phyloP scores from a whole-genome alignment of 2,888 invertebrate species.

The Neoascia interrupta region DNA sequence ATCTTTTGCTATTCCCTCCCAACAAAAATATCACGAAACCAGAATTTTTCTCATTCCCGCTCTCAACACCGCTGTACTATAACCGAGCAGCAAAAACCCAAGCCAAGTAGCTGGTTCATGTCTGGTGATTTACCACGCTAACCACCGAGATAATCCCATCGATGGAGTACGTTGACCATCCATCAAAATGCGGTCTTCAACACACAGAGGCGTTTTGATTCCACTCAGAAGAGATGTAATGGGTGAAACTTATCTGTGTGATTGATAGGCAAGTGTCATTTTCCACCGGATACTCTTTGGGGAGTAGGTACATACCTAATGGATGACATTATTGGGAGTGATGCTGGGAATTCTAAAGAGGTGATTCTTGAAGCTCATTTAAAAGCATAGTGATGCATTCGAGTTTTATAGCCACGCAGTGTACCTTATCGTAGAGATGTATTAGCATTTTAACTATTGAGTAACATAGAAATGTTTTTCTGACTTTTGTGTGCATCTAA shows the following conservation, averaged over 20 bases:
- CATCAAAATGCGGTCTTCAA: constrained; percentile 48
- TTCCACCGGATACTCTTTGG: not conserved
- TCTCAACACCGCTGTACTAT: not conserved
- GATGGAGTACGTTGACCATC: constrained; percentile 50
- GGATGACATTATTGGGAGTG: constrained; percentile 2
- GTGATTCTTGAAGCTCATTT: constrained; percentile 8
- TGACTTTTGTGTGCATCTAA: too few relatives aligned
- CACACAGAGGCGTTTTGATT: constrained; percentile 56
- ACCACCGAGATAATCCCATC: constrained; percentile 49
- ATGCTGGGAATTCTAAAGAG: constrained; percentile 2
- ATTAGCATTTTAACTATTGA: too few relatives aligned
- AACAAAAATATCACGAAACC: constrained; percentile 12
- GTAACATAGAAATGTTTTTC: too few relatives aligned
- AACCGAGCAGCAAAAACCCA: not conserved
- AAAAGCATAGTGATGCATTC: not conserved
- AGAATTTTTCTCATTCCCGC: constrained; percentile 36
- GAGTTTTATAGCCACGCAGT: not conserved
- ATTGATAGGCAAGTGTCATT: constrained; percentile 68
- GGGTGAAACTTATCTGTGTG: constrained; percentile 43
- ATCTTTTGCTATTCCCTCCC: too few relatives aligned
- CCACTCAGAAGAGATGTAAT: constrained; percentile 46
- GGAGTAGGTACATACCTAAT: constrained; percentile 36
- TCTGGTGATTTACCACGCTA: constrained; percentile 54
- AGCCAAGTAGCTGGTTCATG: constrained; percentile 57
- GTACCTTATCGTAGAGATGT: too few relatives aligned